Percentiles rank a stretch among this genome's conserved stretches.
These are phyloP conservation scores for Psittacus erithacus DNA, from an alignment of 2,113 vertebrate species.

Conservation along the genomic window DNA sequence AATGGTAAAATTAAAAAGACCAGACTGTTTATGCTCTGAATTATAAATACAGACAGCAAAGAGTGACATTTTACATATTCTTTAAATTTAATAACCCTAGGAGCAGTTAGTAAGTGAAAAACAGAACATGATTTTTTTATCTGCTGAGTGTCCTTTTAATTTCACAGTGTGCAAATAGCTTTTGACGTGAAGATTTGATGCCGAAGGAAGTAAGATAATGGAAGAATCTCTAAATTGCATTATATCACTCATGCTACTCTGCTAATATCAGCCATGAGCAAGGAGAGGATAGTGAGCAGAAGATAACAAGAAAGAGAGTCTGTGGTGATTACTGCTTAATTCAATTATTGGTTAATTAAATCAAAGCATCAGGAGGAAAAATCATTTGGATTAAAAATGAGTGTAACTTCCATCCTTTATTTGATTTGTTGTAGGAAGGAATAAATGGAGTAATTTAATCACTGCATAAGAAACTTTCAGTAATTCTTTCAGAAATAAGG, in stretches of 20 bases:
- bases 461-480: slow-evolving; percentile 21
- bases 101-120: slow-evolving; percentile 5
- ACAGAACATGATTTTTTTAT: background rate
- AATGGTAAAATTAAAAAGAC: background rate
- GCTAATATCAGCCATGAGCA: background rate
- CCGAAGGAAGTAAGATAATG: slow-evolving; percentile 17
- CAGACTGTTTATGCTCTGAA: background rate
- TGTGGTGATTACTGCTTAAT: slow-evolving; percentile 26
- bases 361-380: slow-evolving; percentile 53
- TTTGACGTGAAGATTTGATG: slow-evolving; percentile 46
- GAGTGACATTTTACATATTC: slow-evolving; percentile 2
- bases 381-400: slow-evolving; percentile 62
- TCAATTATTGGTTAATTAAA: slow-evolving; percentile 65
- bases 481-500: slow-evolving; percentile 40
- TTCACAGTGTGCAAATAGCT: slow-evolving; percentile 29
- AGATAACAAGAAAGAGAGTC: background rate
- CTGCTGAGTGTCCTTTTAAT: slow-evolving; percentile 42
- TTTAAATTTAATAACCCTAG: slow-evolving; percentile 19
- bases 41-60: background rate
- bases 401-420: slow-evolving; percentile 53
- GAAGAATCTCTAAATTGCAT: slow-evolving; percentile 27
- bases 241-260: slow-evolving; percentile 18
- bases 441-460: slow-evolving; percentile 54
- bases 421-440: slow-evolving; percentile 63
- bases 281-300: background rate